These are phyloP conservation scores for Enteromius trimaculatus DNA, from an alignment of 2,797 vertebrate genomes.

Conservation along the genomic window DNA sequence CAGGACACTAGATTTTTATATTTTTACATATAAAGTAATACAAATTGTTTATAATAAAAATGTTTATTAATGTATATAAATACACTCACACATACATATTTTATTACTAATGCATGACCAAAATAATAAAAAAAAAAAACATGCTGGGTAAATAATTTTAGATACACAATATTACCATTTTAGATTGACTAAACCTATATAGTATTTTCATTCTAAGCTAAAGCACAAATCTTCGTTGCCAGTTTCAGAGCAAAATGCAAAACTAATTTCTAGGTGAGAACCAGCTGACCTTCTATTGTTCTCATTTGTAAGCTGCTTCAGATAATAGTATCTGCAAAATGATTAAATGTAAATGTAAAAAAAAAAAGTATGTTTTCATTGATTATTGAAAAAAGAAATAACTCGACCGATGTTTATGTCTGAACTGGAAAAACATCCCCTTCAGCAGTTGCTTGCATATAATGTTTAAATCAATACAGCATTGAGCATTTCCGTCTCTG, in stretches of 20 bases:
- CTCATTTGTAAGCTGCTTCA: background rate
- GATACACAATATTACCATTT: background rate
- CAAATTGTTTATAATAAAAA: no score
- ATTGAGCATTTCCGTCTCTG: slow-evolving; percentile 34
- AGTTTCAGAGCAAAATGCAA: background rate
- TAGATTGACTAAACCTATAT: background rate
- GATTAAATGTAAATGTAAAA: background rate
- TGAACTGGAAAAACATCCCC: slow-evolving; percentile 16
- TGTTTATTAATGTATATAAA: background rate
- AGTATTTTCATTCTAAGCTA: background rate
- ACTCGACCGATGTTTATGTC: background rate
- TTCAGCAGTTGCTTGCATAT: slow-evolving; percentile 36
- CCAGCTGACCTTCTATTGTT: background rate
- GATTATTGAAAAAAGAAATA: background rate
- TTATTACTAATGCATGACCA: no score
- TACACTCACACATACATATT: background rate
- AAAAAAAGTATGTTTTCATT: background rate
- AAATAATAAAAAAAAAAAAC: no score
- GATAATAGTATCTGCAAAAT: background rate
- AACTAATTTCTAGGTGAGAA: background rate
- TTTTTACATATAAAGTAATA: background rate
- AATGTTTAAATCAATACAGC: slow-evolving; percentile 44
- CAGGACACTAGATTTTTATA: background rate
- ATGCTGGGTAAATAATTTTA: background rate
- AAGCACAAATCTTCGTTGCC: background rate